Evolutionary conservation across 2,888 invertebrate species (phyloP), one percentile per base, ranked within the genome.

Genomic region (Apoda limacodes): DNA sequence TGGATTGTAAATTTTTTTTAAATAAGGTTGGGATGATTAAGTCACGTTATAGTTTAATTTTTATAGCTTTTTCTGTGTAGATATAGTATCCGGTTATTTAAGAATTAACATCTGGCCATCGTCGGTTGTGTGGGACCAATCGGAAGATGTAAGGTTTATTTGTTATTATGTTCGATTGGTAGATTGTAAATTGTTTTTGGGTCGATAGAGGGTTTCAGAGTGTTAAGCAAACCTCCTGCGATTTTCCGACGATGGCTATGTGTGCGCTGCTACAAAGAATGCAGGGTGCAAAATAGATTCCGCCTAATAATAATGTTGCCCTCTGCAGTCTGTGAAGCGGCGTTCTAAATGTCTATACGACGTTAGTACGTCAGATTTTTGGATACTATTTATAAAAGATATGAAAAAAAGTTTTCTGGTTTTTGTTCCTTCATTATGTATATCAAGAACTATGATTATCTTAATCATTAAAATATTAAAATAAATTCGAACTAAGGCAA

Each of bases 401-500:
- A 63, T 65, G 64, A 60, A 65, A 62, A 66, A 64, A 57, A 62
- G 56, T 57, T 64, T 60, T 78, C 72, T 71, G 78, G 70, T 80
- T 76, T 72, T 82, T 82, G 81, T 81, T 81, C 81, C 81, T 81
- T 74, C 71, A 71, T 67, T 80, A 78, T 69, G 62, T 81, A 69
- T 80, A 75, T 69, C 61, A 58, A 68, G 61, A 65, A 60, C 51
- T n/a, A n/a, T n/a, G n/a, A 50, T 63, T 70, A 71, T 69, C 70
- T 63, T 74, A 70, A 70, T 71, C 61, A 70, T 67, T 70, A 72
- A 70, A 7, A 70, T 69, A 70, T 74, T 65, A 50, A 55, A 71
- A 68, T 76, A 78, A 76, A 78, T 53, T 63, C 59, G 60, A 52
- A 46, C 44, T 46, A 45, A 50, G 56, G 53, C 51, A 58, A 70